A percentile compares a stretch with the other conserved stretches of the same genome.
These are phyloP conservation scores for Asbolus verrucosus DNA, from an alignment of 1,140 invertebrate species.

Conservation along the genomic window DNA sequence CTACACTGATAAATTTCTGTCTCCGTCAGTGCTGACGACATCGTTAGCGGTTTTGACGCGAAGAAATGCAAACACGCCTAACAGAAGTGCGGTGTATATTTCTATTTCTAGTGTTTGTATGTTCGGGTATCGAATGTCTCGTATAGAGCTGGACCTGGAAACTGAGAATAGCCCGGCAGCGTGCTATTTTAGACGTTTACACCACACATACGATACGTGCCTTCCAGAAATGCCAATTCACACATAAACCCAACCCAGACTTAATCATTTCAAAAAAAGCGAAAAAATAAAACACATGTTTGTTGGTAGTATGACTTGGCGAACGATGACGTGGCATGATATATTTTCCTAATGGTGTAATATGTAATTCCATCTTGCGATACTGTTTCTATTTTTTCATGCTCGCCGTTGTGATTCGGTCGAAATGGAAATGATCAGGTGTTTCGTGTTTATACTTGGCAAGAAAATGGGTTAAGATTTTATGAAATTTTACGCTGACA, in stretches of 20 bases:
- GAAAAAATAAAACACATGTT: neutral
- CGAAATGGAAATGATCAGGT: neutral
- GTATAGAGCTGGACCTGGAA: slow-evolving; percentile 49
- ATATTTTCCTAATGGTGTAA: neutral
- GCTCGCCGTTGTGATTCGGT: too few species aligned
- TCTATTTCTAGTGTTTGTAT: slow-evolving; percentile 46
- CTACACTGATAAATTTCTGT: slow-evolving; percentile 14
- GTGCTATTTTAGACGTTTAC: slow-evolving; percentile 52
- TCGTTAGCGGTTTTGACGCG: too few species aligned
- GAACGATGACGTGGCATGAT: neutral
- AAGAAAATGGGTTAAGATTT: slow-evolving; percentile 5
- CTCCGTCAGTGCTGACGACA: slow-evolving; percentile 10
- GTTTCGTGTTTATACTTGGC: neutral
- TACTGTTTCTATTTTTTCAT: neutral
- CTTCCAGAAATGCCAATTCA: slow-evolving; percentile 14
- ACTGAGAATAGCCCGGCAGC: slow-evolving; percentile 51
- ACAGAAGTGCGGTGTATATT: slow-evolving; percentile 31
- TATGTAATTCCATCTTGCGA: neutral
- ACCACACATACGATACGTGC: slow-evolving; percentile 42
- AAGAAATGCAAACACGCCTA: slow-evolving; percentile 22
- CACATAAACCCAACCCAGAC: slow-evolving; percentile 15
- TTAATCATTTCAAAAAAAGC: neutral
- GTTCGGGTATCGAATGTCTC: slow-evolving; percentile 40
- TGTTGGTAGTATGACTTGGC: neutral
- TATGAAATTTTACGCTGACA: neutral